Conservation (phyloP, 92 coral and sea anemone genomes). For the Zoanthus sansibaricus region DNA sequence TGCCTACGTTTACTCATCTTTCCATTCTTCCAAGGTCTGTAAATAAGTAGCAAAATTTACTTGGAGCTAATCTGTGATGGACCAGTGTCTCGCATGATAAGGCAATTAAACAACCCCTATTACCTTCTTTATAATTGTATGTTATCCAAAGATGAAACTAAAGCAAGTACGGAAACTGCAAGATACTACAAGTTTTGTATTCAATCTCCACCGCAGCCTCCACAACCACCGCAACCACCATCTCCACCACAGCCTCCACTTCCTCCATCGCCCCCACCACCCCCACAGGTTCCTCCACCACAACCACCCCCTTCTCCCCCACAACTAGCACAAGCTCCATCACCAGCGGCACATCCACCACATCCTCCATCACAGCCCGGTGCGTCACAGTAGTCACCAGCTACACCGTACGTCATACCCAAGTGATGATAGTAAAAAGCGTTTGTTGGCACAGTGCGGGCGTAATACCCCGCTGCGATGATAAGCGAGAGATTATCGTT, state of each 20-base stretch:
- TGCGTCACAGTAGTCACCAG: conserved; percentile 35
- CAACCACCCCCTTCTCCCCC: conserved; percentile 36
- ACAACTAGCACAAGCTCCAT: conserved; percentile 24
- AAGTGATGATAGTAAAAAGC: conserved; percentile 20
- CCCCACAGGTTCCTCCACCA: conserved; percentile 29
- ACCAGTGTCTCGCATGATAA: no score
- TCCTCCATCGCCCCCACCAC: conserved; percentile 29
- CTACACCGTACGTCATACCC: conserved; percentile 20
- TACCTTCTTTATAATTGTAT: no score
- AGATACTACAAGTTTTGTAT: no score
- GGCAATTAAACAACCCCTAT: no score
- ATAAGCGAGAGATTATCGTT: conserved; percentile 55
- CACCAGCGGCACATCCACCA: conserved; percentile 46
- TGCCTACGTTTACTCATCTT: no score
- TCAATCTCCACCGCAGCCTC: no score
- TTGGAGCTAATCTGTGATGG: no score
- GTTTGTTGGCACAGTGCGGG: conserved; percentile 64
- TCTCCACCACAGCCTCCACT: conserved; percentile 39
- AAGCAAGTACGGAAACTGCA: no score
- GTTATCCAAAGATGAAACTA: no score
- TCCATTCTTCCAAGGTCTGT: no score
- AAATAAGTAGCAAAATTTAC: no score
- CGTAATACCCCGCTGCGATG: conserved; percentile 67
- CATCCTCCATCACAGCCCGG: conserved; percentile 48
- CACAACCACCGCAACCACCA: background rate